Conservation (phyloP, 1,140 invertebrate species). For the Metopolophium dirhodum region DNA sequence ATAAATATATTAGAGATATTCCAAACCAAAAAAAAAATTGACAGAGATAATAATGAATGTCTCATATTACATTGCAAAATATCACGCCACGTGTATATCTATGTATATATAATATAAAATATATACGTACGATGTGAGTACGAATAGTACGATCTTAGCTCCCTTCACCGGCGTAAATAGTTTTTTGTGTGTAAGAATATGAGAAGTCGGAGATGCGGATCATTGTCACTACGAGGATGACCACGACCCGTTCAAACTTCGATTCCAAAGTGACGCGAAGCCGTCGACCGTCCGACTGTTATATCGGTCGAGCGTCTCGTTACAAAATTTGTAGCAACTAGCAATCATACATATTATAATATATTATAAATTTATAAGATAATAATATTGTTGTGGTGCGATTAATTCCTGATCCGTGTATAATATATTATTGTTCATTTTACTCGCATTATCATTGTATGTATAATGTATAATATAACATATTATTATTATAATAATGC, state of each 20-base stretch:
- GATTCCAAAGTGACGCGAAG: not conserved
- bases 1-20: too few relatives aligned
- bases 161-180: not conserved
- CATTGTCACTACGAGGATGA: slow-evolving; percentile 2
- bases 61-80: too few relatives aligned
- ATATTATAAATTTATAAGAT: not conserved
- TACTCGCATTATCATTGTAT: not conserved
- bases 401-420: not conserved
- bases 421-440: not conserved
- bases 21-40: too few relatives aligned
- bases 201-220: not conserved
- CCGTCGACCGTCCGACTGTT: not conserved
- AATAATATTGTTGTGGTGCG: not conserved
- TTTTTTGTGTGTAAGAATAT: not conserved
- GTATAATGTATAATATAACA: not conserved
- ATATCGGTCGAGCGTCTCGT: not conserved
- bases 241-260: not conserved
- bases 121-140: not conserved
- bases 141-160: not conserved
- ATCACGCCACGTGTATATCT: not conserved
- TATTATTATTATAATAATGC: slow-evolving; percentile 7
- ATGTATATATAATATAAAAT: not conserved
- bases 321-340: not conserved
- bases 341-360: not conserved
- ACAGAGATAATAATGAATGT: too few relatives aligned